These are phyloP conservation scores for Diplazon laetatorius DNA, from an alignment of 2,888 invertebrate species.

Conservation along the genomic window DNA sequence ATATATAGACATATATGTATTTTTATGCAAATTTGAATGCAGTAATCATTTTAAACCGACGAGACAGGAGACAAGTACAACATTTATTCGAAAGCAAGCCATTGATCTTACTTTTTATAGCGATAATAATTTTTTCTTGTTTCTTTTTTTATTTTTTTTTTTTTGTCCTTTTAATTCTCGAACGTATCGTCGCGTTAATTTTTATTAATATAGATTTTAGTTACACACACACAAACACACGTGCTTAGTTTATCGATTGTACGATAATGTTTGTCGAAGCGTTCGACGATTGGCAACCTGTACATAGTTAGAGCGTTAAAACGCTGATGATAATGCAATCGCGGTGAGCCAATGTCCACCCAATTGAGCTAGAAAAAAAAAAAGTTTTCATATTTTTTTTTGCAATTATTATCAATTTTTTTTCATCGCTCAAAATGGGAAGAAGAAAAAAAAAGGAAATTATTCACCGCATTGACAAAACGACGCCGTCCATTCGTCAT, in stretches of 20 bases:
- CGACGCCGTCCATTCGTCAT: slow-evolving; percentile 46
- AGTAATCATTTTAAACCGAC: not conserved
- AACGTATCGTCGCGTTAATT: not conserved
- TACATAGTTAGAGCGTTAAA: slow-evolving; percentile 60
- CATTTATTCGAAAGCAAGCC: slow-evolving; percentile 9
- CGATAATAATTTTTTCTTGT: not conserved
- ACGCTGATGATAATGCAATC: slow-evolving; percentile 37
- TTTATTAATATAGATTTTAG: slow-evolving; percentile 30
- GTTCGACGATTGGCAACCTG: slow-evolving; percentile 50
- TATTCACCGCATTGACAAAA: slow-evolving; percentile 25
- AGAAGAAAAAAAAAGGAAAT: no score
- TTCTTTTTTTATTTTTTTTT: no score
- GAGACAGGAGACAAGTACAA: slow-evolving; percentile 39
- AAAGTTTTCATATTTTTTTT: no score
- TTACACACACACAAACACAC: no score
- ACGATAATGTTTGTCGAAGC: slow-evolving; percentile 48
- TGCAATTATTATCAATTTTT: no score
- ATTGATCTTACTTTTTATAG: slow-evolving; percentile 25
- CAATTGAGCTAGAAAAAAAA: not conserved
- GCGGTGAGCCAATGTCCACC: no score
- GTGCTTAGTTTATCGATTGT: slow-evolving; percentile 51
- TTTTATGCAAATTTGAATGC: not conserved
- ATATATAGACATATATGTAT: no score
- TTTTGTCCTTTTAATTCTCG: no score
- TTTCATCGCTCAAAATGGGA: not conserved